A percentile compares a stretch with the other conserved stretches of the same genome.
phyloP scores from a whole-genome alignment of 2,113 vertebrate species.

The Tyrannus savana region DNA sequence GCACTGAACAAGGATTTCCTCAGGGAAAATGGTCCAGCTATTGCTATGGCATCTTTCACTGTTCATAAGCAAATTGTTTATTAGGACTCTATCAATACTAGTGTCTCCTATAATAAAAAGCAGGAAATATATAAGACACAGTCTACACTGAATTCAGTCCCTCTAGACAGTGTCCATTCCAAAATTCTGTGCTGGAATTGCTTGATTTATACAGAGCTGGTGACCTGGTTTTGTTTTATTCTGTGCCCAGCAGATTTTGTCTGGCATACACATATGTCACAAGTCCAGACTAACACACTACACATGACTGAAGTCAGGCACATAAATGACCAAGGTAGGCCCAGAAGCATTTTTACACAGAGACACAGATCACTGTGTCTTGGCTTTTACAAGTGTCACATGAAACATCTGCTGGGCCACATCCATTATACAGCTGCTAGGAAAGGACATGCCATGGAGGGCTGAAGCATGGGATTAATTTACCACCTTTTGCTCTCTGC shows the following conservation, averaged over 20 bases:
- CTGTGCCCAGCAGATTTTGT: background rate
- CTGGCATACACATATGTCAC: background rate
- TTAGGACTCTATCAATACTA: background rate
- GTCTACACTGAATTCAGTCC: background rate
- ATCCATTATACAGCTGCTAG: background rate
- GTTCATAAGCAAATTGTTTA: background rate
- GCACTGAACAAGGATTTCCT: background rate
- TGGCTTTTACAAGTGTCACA: background rate
- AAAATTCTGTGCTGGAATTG: background rate
- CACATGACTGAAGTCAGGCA: background rate
- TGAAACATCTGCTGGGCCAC: background rate
- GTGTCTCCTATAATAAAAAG: background rate
- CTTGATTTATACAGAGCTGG: background rate
- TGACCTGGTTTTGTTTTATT: background rate
- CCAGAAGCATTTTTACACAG: background rate
- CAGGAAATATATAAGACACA: background rate
- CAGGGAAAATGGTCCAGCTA: background rate
- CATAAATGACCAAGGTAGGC: background rate
- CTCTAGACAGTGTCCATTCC: background rate
- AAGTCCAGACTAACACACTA: background rate
- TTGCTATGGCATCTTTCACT: background rate
- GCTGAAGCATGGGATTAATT: background rate
- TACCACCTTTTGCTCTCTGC: background rate
- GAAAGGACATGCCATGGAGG: background rate
- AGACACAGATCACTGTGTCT: background rate